Evolutionary conservation across 2,888 invertebrate genomes (phyloP).

Genomic region (Empis stercorea): DNA sequence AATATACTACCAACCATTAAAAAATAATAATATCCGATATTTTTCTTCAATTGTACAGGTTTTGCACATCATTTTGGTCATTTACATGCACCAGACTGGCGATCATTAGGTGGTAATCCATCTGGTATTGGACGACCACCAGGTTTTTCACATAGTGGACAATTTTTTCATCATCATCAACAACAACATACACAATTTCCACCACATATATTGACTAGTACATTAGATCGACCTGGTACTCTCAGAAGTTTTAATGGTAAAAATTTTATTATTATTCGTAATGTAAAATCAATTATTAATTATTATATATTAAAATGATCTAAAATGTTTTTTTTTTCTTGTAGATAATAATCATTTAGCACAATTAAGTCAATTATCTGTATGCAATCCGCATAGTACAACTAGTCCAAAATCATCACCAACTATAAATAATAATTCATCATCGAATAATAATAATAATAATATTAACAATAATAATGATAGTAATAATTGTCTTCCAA

Average conservation of each 20-base stretch:
- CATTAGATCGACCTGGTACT: slow-evolving; percentile 37
- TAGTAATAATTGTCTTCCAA: slow-evolving; percentile 5
- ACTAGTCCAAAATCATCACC: slow-evolving; percentile 56
- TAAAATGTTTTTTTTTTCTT: slow-evolving; percentile 5
- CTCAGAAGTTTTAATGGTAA: slow-evolving; percentile 27
- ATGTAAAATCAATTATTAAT: neutral
- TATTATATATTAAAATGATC: neutral
- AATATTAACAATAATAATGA: neutral
- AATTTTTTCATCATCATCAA: slow-evolving; percentile 39
- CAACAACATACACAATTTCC: slow-evolving; percentile 43
- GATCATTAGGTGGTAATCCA: slow-evolving; percentile 35
- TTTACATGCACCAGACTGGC: slow-evolving; percentile 51
- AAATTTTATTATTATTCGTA: neutral
- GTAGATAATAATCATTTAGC: slow-evolving; percentile 23
- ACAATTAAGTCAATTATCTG: slow-evolving; percentile 28
- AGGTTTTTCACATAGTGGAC: slow-evolving; percentile 29
- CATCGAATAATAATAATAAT: slow-evolving; percentile 4
- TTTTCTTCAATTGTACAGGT: no score
- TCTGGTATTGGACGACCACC: slow-evolving; percentile 27
- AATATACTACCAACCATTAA: no score
- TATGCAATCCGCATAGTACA: slow-evolving; percentile 53
- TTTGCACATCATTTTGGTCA: slow-evolving; percentile 62
- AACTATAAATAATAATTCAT: slow-evolving; percentile 23
- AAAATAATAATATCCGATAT: no score
- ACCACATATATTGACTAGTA: slow-evolving; percentile 40